Base-by-base conservation (phyloP, 2,888 invertebrate genomes). In the Esperia sulphurella region DNA sequence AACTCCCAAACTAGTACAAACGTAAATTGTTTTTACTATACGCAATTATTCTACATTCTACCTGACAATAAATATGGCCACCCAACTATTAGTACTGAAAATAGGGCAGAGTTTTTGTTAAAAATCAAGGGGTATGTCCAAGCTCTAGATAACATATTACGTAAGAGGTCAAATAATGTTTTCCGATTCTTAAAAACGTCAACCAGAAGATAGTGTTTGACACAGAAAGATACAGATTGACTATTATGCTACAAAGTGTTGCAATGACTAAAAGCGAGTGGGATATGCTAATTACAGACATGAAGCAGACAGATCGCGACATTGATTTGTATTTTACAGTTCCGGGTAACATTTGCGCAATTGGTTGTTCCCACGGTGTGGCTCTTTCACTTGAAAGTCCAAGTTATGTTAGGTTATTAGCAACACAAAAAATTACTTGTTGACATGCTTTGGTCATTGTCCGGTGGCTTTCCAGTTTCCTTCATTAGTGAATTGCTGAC, bases 391-490 rank as follows among this genome's bases (percentile, higher is more conserved):
- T 46, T 14, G 41, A 10, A 41, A 21, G 21, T 21, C 21, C 21
- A 2, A 21, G 21, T 21, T 3, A 21, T 21, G 21, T 21, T 21
- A 2, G 21, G 14, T 14, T 45, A 45, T 40, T 45, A 45, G 40
- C 45, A 40, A 45, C 31, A 45, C 31, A 40, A 45, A 39, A 38
- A 14, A 9, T 35, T 28, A 41, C 41, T 41, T 45, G 52, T 57
- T 53, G 56, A 70, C 68, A 71, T 64, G 71, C 56, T 58, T 68
- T 62, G 65, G 71, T 67, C 63, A 68, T 66, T 48, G 48, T 52
- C 39, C 42, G 49, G 49, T 60, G 52, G 53, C 58, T 63, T 55
- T 57, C 63, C 10, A 31, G 41, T 59, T 60, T 55, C 58, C 53
- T 57, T 58, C 51, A 49, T 61, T 59, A 60, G 58, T 55, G 53